Evolutionary conservation across 1,140 invertebrate species (phyloP).

Genomic region (Pogonomyrmex californicus): DNA sequence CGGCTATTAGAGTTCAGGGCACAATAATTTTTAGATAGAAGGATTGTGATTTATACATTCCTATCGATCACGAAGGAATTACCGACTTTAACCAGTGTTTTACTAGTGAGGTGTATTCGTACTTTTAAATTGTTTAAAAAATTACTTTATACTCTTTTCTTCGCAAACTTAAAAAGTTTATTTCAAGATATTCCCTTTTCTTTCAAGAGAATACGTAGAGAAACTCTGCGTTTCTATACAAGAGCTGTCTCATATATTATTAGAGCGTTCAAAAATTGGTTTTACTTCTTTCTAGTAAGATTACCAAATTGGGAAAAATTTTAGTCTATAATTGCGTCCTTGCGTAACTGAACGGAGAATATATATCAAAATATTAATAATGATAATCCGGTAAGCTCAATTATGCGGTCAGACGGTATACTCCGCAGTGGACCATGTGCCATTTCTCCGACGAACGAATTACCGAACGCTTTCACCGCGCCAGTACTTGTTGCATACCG

Average conservation of each 20-base stretch:
- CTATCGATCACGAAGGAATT: conserved; percentile 4
- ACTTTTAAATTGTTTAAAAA: conserved; percentile 13
- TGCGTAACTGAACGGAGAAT: not conserved
- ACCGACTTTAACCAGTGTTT: conserved; percentile 1
- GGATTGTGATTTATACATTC: conserved; percentile 38
- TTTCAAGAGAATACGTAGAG: not conserved
- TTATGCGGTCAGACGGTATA: conserved; percentile 8
- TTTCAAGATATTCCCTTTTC: not conserved
- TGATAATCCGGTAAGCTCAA: conserved; percentile 2
- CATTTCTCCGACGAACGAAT: conserved; percentile 36
- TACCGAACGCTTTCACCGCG: conserved; percentile 45
- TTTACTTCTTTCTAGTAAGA: not conserved
- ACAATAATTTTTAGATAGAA: conserved; percentile 15
- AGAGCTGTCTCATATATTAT: too few relatives aligned
- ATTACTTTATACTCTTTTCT: not conserved
- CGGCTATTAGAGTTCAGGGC: conserved; percentile 16
- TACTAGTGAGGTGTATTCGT: not conserved
- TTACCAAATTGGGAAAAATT: not conserved
- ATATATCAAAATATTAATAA: conserved; percentile 14
- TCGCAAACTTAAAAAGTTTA: not conserved
- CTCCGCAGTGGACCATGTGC: conserved; percentile 26
- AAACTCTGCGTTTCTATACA: not conserved
- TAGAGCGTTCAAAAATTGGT: not conserved
- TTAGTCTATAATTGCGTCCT: not conserved
- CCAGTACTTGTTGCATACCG: conserved; percentile 49